Evolutionary conservation across 1,140 invertebrate genomes (phyloP), one percentile per base, ranked within the genome.

Genomic region (Ladona fulva): DNA sequence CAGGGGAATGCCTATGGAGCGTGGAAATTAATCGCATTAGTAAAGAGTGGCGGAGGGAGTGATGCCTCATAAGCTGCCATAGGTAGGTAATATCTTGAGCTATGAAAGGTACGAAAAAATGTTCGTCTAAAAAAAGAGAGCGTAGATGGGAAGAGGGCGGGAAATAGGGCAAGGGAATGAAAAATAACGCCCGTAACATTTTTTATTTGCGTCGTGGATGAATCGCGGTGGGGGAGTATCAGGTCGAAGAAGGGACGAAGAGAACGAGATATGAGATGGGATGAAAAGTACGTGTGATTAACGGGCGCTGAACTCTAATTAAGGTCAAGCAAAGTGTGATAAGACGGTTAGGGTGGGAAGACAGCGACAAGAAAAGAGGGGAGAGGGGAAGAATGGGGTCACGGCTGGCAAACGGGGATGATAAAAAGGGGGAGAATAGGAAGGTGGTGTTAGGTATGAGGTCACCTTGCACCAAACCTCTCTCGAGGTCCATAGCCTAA

Each of bases 251-350:
- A 66, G 14, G 52, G 52, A 66, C 16, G 3, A 22, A 66, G 12
- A 22, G 52, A 12, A 66, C n/a, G 52, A 66, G n/a, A 66, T 66
- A 66, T 66, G 52, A 66, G 52, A 66, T 66, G 29, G 29, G 29
- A 37, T 37, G 29, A 37, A 37, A 37, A 37, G 29, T 37, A 8
- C 3, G 29, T 37, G 29, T 37, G 52, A 66, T 66, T 66, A 66
- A 66, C 52, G 52, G 14, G n/a, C 3, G 52, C 52, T 66, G 52
- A 66, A 66, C 52, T 66, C 52, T 66, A 66, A 66, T 66, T 66
- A 66, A 66, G 52, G 52, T 66, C 52, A 66, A 66, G 52, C 52
- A 66, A 66, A 66, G 52, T 66, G 52, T 66, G 52, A 66, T 66
- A 66, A 22, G 16, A 66, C 5, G 52, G n/a, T 66, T 16, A 66